Evolutionary conservation across 2,797 vertebrate genomes (phyloP), one percentile per base, ranked within the genome.

Genomic region (Serranus cabrilla): DNA sequence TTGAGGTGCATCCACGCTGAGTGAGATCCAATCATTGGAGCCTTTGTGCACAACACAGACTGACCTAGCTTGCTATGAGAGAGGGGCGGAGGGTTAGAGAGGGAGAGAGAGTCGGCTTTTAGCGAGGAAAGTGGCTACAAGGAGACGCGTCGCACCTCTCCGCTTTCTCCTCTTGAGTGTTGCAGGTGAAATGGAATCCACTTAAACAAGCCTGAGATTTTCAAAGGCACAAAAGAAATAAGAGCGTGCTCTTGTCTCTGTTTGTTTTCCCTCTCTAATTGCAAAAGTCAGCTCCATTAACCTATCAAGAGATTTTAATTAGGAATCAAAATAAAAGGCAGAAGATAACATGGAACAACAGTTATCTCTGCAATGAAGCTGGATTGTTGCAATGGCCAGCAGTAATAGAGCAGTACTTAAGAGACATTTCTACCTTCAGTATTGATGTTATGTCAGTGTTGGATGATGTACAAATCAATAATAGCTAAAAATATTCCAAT

Each of bases 21-120:
- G 78, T 54, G 72, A 84, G 85, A 88, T 84, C 80, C 86, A 91
- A 89, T 92, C 81, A 88, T 23, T 34, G 52, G 56, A 68, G 73
- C 65, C 58, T 72, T 80, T 81, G 86, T 82, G 69, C 56, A 76
- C 71, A 61, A 72, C 78, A 83, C 64, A 52, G 50, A 77, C 70
- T 49, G 73, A 82, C 71, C 71, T 14, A 11, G 18, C 7, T 17
- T 13, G 34, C 50, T 50, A 18, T 25, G 63, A 75, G 45, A 64
- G 58, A 67, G 58, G 67, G 56, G 51, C n/a, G 11, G 40, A 20
- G 69, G 45, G 51, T 62, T 37, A 55, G 45, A 59, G 37, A 59
- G 67, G n/a, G 51, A 62, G 46, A 76, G 16, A 40, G 75, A 67
- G 71, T 14, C 10, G 21, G 74, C 54, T 84, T 78, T 88, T 60